phyloP scores from a whole-genome alignment of 92 coral and sea anemone species.

The Pocillopora grandis region DNA sequence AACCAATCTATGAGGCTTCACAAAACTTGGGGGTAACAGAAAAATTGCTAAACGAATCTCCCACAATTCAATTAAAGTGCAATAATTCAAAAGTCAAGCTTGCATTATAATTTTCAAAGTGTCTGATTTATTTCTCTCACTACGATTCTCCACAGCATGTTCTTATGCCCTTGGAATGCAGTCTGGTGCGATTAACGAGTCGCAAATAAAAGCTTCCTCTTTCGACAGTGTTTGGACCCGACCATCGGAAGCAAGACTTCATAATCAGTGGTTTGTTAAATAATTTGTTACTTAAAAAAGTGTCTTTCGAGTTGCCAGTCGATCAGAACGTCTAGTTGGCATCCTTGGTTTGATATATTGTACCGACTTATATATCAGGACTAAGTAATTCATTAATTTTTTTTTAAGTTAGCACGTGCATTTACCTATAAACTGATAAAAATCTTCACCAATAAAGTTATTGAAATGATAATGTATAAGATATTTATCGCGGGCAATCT shows the following conservation, averaged over 20 bases:
- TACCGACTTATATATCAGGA: too few relatives aligned
- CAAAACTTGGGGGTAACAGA: too few relatives aligned
- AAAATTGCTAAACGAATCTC: too few relatives aligned
- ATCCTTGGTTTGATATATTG: not conserved
- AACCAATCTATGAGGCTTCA: too few relatives aligned
- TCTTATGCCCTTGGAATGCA: slow-evolving; percentile 62
- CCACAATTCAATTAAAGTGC: too few relatives aligned
- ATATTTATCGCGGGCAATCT: too few relatives aligned
- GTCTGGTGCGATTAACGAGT: slow-evolving; percentile 46
- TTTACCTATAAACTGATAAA: too few relatives aligned
- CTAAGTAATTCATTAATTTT: too few relatives aligned
- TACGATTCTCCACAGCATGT: slow-evolving; percentile 41
- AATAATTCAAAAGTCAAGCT: too few relatives aligned
- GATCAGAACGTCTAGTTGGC: not conserved
- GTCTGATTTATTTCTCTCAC: not conserved
- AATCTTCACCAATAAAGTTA: too few relatives aligned
- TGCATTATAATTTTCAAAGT: not conserved
- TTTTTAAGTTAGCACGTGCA: too few relatives aligned
- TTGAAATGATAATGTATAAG: too few relatives aligned
- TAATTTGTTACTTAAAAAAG: not conserved
- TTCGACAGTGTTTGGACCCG: slow-evolving; percentile 34
- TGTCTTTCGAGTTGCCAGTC: not conserved
- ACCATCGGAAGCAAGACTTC: slow-evolving; percentile 61
- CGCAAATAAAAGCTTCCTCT: slow-evolving; percentile 69
- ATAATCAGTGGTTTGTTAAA: slow-evolving; percentile 29